phyloP scores from a whole-genome alignment of 2,888 invertebrate genomes.

The Spisula solida region DNA sequence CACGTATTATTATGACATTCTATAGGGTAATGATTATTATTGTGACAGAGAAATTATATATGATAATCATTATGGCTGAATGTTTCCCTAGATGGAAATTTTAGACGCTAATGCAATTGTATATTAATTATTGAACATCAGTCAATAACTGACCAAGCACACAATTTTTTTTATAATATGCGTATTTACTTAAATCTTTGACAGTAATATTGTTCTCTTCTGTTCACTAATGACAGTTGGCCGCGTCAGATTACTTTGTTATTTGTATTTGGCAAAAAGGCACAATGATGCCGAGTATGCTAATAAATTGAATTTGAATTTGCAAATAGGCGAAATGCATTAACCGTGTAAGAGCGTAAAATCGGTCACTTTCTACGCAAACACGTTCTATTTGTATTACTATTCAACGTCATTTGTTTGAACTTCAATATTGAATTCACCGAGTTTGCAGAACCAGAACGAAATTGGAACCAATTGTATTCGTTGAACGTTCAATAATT shows the following conservation, averaged over 20 bases:
- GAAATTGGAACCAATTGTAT: not conserved
- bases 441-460: not conserved
- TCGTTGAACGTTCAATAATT: not conserved
- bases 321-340: not conserved
- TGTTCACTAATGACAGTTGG: not conserved
- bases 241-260: not conserved
- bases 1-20: too few species aligned
- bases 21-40: too few species aligned
- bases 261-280: too few species aligned
- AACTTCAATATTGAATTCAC: conserved; percentile 1
- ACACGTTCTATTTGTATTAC: not conserved
- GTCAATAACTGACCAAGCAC: too few species aligned
- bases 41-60: too few species aligned
- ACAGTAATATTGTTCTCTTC: not conserved
- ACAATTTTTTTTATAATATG: too few species aligned
- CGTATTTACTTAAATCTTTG: not conserved
- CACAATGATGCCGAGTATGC: too few species aligned
- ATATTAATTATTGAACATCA: too few species aligned
- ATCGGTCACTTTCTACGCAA: not conserved
- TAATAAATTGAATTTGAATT: too few species aligned
- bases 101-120: too few species aligned
- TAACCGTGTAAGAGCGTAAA: not conserved
- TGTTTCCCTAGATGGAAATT: too few species aligned
- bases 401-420: not conserved
- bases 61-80: too few species aligned